Conservation (phyloP, 2,113 vertebrate genomes). For the Silurus glanis region DNA sequence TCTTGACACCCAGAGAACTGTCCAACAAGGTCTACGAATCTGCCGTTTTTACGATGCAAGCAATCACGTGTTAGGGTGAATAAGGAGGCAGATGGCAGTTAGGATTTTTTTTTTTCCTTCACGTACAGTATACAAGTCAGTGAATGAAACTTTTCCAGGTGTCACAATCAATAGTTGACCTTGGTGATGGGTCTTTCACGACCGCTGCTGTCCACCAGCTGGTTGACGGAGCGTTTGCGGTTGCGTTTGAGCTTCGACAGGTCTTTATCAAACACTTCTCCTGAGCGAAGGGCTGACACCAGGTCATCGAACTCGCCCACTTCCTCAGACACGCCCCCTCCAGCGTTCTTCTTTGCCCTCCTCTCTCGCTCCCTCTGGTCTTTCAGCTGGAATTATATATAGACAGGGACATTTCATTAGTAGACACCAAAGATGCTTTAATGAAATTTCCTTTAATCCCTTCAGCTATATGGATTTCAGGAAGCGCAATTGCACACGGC, state of each 20-base stretch:
- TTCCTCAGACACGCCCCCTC: constrained; percentile 80
- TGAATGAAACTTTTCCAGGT: constrained; percentile 8
- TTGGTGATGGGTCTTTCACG: constrained; percentile 87
- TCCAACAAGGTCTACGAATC: constrained; percentile 17
- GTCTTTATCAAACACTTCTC: constrained; percentile 98
- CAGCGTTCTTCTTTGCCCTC: constrained; percentile 78
- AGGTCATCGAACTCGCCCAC: constrained; percentile 94
- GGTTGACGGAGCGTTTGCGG: constrained; percentile 90
- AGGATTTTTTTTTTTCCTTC: constrained; percentile 42
- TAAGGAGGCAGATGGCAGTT: constrained; percentile 32
- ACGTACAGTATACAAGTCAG: constrained; percentile 29
- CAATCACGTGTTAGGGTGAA: constrained; percentile 26
- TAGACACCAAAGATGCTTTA: background rate
- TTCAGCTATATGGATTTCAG: no score
- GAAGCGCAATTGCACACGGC: no score
- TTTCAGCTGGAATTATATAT: constrained; percentile 79
- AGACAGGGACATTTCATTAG: background rate
- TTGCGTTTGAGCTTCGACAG: constrained; percentile 94
- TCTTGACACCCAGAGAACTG: background rate
- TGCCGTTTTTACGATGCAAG: constrained; percentile 41
- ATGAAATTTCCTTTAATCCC: no score
- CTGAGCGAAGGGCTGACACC: constrained; percentile 89
- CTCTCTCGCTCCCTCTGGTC: constrained; percentile 92
- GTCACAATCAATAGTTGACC: constrained; percentile 92
- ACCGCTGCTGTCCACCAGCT: constrained; percentile 79